A percentile compares a stretch with the other conserved stretches of the same genome.
Evolutionary conservation across 92 coral and sea anemone species (phyloP).

Genomic region (Palythoa heliodiscus): DNA sequence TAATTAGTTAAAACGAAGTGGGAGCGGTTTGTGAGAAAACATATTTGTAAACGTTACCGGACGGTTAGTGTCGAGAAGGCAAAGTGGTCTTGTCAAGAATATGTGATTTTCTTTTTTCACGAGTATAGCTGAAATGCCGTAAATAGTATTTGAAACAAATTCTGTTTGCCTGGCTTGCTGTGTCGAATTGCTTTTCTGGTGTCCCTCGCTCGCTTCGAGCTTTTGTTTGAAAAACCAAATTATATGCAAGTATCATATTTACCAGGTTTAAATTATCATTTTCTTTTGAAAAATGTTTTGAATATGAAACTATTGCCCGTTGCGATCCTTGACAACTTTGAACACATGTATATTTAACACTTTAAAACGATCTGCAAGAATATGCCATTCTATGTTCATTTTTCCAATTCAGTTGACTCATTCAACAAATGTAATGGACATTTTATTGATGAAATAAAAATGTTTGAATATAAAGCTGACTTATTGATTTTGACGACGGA

Average conservation of each 20-base stretch:
- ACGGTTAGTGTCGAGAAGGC: not conserved
- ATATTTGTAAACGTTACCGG: no score
- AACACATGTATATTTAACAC: no score
- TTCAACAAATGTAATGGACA: not conserved
- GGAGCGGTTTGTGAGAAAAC: no score
- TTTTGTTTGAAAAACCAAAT: not conserved
- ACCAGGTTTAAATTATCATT: not conserved
- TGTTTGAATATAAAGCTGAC: not conserved
- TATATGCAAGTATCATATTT: slow-evolving; percentile 3
- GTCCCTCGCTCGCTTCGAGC: not conserved
- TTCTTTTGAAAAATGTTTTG: no score
- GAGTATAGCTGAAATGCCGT: not conserved
- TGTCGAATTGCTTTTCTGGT: not conserved
- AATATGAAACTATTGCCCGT: no score
- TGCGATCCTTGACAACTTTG: no score
- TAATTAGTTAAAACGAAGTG: no score
- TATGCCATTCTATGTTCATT: not conserved
- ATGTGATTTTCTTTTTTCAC: not conserved
- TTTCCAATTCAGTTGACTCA: not conserved
- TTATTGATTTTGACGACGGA: not conserved
- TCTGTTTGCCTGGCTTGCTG: not conserved
- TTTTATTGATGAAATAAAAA: no score
- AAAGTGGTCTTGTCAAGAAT: not conserved
- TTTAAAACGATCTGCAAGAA: no score
- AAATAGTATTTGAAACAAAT: not conserved